Conservation (phyloP, 2,797 vertebrate species). For the Pygocentrus nattereri region DNA sequence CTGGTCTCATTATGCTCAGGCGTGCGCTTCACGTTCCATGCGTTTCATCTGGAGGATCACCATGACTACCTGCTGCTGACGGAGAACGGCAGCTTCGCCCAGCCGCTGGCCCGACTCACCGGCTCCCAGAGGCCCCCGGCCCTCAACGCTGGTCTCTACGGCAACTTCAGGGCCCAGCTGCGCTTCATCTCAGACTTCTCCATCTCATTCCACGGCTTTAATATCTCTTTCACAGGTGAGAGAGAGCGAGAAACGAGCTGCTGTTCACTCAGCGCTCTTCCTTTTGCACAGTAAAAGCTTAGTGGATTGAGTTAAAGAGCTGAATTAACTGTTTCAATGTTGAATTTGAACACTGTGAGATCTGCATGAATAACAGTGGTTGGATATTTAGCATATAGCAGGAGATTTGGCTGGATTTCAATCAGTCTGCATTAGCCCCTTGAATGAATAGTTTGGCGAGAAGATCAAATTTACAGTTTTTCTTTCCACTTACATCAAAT, state of each 20-base stretch:
- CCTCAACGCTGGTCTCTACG: constrained; percentile 80
- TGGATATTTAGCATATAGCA: too few species aligned
- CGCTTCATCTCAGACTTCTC: constrained; percentile 86
- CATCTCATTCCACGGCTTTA: constrained; percentile 81
- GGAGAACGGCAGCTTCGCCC: constrained; percentile 81
- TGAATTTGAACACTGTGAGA: too few species aligned
- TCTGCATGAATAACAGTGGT: too few species aligned
- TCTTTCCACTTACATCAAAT: too few species aligned
- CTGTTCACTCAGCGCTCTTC: background rate
- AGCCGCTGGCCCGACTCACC: constrained; percentile 81
- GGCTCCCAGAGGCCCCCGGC: constrained; percentile 75
- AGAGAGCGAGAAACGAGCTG: constrained; percentile 47
- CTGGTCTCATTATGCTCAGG: constrained; percentile 60
- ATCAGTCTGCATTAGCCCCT: too few species aligned
- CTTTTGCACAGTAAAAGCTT: background rate
- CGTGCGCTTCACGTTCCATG: constrained; percentile 81
- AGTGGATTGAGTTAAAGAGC: background rate
- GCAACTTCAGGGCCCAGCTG: constrained; percentile 83
- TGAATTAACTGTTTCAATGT: background rate
- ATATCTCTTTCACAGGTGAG: constrained; percentile 79
- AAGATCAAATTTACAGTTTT: too few species aligned
- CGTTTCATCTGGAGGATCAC: constrained; percentile 84
- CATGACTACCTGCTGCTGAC: constrained; percentile 85
- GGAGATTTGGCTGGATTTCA: too few species aligned
- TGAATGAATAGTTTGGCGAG: too few species aligned